Evolutionary conservation across 35 echinoderm and acorn worm species (phyloP).

Genomic region (Strongylocentrotus purpuratus): DNA sequence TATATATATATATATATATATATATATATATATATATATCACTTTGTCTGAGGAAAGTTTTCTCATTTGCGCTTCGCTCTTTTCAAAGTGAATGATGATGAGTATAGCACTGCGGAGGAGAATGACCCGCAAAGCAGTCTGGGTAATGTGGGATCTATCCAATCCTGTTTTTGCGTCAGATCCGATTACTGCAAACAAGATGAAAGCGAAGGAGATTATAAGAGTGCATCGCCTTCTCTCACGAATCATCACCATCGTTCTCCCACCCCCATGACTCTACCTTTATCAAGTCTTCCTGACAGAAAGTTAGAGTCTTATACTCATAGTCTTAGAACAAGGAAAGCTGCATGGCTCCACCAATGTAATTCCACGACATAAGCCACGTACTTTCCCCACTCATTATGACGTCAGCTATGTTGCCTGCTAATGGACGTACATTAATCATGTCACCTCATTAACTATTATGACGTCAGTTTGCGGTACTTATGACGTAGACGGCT

Average conservation of each 20-base stretch:
- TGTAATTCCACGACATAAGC: neutral
- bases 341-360: neutral
- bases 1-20: too few relatives aligned
- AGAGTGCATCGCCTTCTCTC: neutral
- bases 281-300: neutral
- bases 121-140: neutral
- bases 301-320: neutral
- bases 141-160: neutral
- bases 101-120: neutral
- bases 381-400: neutral
- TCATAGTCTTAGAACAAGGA: neutral
- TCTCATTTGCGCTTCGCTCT: neutral
- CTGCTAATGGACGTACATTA: neutral
- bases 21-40: too few relatives aligned
- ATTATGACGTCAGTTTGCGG: neutral
- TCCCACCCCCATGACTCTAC: neutral
- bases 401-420: neutral
- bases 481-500: neutral
- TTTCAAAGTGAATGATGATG: neutral
- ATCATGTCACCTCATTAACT: neutral
- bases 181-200: constrained; percentile 35
- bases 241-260: neutral
- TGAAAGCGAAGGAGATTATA: constrained; percentile 8
- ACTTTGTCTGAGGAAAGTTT: too few relatives aligned
- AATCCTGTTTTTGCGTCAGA: constrained; percentile 26